These are phyloP conservation scores for Prinia subflava DNA, from an alignment of 2,113 vertebrate species.

Conservation along the genomic window DNA sequence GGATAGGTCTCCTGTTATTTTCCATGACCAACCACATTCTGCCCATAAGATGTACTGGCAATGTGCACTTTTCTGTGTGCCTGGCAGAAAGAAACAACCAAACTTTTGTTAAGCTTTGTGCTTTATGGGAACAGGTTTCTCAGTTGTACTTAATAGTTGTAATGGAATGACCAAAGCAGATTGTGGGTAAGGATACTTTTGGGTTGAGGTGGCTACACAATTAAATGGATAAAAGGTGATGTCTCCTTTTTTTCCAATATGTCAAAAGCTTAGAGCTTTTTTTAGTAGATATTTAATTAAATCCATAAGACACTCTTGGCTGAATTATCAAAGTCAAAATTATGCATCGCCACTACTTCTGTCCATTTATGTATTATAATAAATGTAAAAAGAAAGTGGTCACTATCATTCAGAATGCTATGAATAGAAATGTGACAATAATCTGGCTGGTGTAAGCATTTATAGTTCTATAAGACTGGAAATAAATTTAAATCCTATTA, in stretches of 20 bases:
- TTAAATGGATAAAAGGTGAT: not conserved
- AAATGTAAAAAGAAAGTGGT: not conserved
- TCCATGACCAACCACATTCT: rapidly evolving
- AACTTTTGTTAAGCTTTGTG: rapidly evolving
- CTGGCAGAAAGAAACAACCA: not conserved
- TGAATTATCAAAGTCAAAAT: not conserved
- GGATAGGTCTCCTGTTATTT: not conserved
- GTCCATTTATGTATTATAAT: not conserved
- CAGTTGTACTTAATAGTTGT: not conserved
- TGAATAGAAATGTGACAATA: not conserved
- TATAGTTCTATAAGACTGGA: not conserved
- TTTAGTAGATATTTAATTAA: not conserved
- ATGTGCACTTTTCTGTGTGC: rapidly evolving
- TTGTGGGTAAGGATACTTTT: not conserved
- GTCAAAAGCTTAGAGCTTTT: not conserved
- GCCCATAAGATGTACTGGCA: too few relatives aligned
- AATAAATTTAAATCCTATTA: not conserved
- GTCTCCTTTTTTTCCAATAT: not conserved
- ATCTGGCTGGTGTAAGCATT: not conserved
- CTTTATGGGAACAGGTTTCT: not conserved
- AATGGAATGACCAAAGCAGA: not conserved
- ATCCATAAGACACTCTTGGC: not conserved
- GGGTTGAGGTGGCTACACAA: not conserved
- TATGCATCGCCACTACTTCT: not conserved
- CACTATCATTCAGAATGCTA: not conserved